Conservation (phyloP, 2,797 vertebrate species). For the Pantherophis alleghaniensis region DNA sequence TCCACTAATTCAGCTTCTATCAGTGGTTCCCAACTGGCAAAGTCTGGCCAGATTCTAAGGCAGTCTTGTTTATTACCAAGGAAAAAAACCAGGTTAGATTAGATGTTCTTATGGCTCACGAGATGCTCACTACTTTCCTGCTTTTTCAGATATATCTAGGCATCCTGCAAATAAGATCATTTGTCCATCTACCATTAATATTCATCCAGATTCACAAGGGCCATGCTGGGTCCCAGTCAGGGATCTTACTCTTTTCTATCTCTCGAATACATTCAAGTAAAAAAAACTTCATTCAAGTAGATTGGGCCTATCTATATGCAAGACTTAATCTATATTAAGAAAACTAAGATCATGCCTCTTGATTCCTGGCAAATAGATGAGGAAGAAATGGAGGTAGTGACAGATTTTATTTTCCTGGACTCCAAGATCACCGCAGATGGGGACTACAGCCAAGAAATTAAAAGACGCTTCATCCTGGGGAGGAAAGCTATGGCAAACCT, state of each 20-base stretch:
- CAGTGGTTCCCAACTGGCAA: neutral
- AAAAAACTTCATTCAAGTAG: neutral
- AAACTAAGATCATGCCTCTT: no score
- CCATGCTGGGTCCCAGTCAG: neutral
- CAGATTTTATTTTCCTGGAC: no score
- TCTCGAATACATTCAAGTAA: neutral
- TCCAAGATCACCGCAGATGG: no score
- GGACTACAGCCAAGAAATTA: no score
- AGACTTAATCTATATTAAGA: neutral
- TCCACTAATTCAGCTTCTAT: neutral
- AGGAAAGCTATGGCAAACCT: no score
- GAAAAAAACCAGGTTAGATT: neutral
- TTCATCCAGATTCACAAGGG: neutral
- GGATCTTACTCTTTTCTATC: neutral
- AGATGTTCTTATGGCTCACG: neutral
- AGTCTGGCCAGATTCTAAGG: neutral
- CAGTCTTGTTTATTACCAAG: neutral
- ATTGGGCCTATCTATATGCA: neutral
- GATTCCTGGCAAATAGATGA: no score
- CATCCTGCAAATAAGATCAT: neutral
- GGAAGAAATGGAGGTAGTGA: no score
- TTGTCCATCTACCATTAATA: neutral
- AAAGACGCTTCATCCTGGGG: no score
- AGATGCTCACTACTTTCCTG: neutral
- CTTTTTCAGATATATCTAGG: neutral